phyloP scores from a whole-genome alignment of 1,140 invertebrate species.

The Drosophila virilis region DNA sequence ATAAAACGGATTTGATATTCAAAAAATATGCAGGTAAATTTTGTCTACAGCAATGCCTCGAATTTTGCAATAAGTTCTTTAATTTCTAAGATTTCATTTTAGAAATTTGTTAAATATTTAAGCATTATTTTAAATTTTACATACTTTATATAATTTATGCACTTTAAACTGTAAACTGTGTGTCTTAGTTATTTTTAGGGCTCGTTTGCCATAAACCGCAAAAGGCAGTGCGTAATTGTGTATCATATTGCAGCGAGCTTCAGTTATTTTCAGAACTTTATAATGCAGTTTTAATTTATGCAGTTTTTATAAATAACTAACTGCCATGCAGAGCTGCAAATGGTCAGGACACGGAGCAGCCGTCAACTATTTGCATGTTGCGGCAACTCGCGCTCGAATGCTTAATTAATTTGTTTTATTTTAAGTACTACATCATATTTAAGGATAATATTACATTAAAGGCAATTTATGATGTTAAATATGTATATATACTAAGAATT shows the following conservation, averaged over 20 bases:
- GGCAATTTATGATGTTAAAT: no score
- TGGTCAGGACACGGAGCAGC: not conserved
- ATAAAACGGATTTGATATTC: conserved; percentile 82
- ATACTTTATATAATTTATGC: not conserved
- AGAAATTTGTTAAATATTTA: not conserved
- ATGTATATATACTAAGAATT: no score
- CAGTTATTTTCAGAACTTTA: conserved; percentile 6
- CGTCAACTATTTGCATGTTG: not conserved
- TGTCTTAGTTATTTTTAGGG: no score
- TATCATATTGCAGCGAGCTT: not conserved
- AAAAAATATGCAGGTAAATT: conserved; percentile 81
- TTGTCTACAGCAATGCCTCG: not conserved
- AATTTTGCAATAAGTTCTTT: not conserved
- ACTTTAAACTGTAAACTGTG: not conserved
- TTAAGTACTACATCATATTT: no score
- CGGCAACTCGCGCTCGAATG: not conserved
- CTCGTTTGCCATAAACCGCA: not conserved
- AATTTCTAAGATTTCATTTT: not conserved
- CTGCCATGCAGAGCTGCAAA: not conserved
- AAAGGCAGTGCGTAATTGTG: not conserved
- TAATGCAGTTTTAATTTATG: no score
- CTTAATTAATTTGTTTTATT: not conserved
- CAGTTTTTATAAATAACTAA: not conserved
- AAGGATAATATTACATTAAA: no score
- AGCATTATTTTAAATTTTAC: not conserved